Base-by-base conservation (phyloP, 2,797 vertebrate species). In the Sylvia borin region DNA sequence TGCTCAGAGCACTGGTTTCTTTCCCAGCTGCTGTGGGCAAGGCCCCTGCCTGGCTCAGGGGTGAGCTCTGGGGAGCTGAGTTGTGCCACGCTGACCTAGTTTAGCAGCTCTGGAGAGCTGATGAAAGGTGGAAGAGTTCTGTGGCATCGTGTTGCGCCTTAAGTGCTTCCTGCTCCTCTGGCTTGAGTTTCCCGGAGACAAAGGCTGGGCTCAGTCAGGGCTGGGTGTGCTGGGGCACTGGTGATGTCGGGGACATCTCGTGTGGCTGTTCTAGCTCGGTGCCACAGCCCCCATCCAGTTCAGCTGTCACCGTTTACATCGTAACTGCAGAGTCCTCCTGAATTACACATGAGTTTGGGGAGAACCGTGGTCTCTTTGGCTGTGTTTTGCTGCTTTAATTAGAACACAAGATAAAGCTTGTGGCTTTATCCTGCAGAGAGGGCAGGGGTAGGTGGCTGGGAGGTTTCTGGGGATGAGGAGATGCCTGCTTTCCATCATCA, bases 221-320 rank as follows among this genome's bases (percentile, higher is more conserved):
- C 58, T 34, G 62, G 26, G 73, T 73, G 19, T 73, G 34, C 65
- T 38, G 85, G 1, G 1, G 36, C 0, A 0, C 79, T 29, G 21
- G 34, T 0, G 4, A 16, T 2, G 12, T n/a, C 0, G 1, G 10
- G 13, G 82, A 51, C 27, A 20, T 29, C 82, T 54, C 13, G 2
- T 40, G 75, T 0, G 6, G 62, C 51, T 90, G 55, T 31, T 83
- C 53, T 2, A 68, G 67, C 48, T 76, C 75, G 13, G 67, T 7
- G 1, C 77, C 60, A 67, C 42, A 9, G 31, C 76, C 91, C n/a
- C 54, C 32, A 15, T 24, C 38, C 24, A 1, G 6, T 55, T 79
- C 73, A 27, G 0, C 47, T 45, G 57, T 85, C 76, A 43, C 64
- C 0, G 0, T 62, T 82, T 55, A 29, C 60, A 24, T 76, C 16